Evolutionary conservation across 2,797 vertebrate species (phyloP).

Genomic region (Danio kyathit): DNA sequence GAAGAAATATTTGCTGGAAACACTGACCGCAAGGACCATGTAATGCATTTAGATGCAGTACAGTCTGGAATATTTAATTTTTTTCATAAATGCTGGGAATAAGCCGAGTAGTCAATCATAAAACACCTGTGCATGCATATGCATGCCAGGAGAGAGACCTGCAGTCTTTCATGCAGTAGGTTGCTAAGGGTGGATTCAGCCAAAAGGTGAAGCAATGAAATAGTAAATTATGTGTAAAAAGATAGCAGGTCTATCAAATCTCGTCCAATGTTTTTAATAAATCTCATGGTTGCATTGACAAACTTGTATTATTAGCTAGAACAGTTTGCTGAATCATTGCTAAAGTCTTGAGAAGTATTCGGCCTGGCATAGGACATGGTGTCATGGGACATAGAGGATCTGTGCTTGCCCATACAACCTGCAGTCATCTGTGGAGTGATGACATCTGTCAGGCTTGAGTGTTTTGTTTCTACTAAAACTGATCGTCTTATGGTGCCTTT

Average conservation of each 20-base stretch:
- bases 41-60: slow-evolving; percentile 20
- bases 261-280: neutral
- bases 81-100: neutral
- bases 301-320: neutral
- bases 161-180: slow-evolving; percentile 11
- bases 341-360: neutral
- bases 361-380: neutral
- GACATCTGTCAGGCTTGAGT: slow-evolving; percentile 18
- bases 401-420: neutral
- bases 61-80: neutral
- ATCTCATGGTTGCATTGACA: neutral
- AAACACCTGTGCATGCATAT: slow-evolving; percentile 34
- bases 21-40: slow-evolving; percentile 6
- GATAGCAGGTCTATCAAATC: neutral
- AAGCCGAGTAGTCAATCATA: neutral
- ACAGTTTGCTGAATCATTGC: neutral
- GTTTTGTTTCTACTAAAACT: neutral
- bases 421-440: slow-evolving; percentile 13
- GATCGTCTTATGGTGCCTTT: neutral
- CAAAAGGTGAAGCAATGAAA: slow-evolving; percentile 40
- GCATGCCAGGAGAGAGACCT: slow-evolving; percentile 31
- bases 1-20: slow-evolving; percentile 20
- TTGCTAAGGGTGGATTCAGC: slow-evolving; percentile 8
- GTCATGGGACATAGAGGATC: neutral
- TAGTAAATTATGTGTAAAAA: slow-evolving; percentile 39